Evolutionary conservation across 2,797 vertebrate species (phyloP).

Genomic region (Otolemur crassicaudatus): DNA sequence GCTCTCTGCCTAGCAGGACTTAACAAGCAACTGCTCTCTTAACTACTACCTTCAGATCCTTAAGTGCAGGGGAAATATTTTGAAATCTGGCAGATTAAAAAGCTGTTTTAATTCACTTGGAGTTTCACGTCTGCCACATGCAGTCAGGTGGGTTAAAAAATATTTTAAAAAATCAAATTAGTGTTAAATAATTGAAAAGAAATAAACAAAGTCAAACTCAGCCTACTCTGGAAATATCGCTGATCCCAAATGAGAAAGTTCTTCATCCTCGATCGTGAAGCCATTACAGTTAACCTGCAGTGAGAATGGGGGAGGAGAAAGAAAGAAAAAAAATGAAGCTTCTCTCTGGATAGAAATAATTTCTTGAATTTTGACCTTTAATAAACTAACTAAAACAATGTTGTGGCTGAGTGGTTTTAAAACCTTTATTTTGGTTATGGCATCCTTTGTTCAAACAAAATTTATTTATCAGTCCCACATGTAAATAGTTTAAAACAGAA

Average conservation of each 20-base stretch:
- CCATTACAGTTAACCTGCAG: conserved; percentile 97
- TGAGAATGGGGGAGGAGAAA: conserved; percentile 10
- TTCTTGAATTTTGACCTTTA: neutral
- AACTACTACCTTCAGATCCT: conserved; percentile 62
- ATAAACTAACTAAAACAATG: neutral
- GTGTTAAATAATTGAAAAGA: conserved; percentile 60
- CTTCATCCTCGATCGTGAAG: conserved; percentile 98
- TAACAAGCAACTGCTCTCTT: conserved; percentile 54
- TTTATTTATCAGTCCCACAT: neutral
- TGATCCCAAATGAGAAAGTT: conserved; percentile 96
- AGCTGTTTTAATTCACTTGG: conserved; percentile 74
- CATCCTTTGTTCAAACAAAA: neutral
- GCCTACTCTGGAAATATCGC: conserved; percentile 97
- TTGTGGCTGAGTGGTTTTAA: neutral
- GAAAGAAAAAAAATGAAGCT: neutral
- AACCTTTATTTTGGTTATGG: neutral
- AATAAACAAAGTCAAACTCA: conserved; percentile 55
- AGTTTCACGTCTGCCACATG: conserved; percentile 48
- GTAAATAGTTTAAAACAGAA: neutral
- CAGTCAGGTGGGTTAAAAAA: conserved; percentile 58
- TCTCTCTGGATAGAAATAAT: neutral
- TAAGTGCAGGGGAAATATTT: conserved; percentile 71
- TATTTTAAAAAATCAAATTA: conserved; percentile 43
- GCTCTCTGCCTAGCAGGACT: conserved; percentile 41
- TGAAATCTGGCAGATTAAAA: conserved; percentile 77